Evolutionary conservation across 35 echinoderm and acorn worm species (phyloP).

Genomic region (Chiridota heheva): DNA sequence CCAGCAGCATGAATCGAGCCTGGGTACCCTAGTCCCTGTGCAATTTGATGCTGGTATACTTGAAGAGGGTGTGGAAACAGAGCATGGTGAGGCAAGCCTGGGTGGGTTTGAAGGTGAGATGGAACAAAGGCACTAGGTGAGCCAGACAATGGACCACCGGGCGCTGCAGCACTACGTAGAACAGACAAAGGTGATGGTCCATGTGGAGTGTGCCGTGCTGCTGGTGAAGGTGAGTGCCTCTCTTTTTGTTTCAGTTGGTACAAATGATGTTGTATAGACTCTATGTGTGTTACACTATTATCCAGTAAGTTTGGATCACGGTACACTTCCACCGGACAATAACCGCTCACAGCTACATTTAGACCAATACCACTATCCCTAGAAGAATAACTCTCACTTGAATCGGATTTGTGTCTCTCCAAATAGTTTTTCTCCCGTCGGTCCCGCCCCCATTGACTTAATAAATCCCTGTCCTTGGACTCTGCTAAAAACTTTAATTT

Average conservation of each 20-base stretch:
- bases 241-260: conserved; percentile 36
- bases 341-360: not conserved
- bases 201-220: conserved; percentile 48
- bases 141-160: conserved; percentile 36
- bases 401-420: too few species aligned
- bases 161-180: conserved; percentile 60
- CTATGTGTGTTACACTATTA: conserved; percentile 80
- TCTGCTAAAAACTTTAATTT: too few species aligned
- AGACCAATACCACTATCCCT: conserved; percentile 14
- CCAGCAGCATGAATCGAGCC: conserved; percentile 26
- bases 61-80: conserved; percentile 25
- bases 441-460: too few species aligned
- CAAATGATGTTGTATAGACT: conserved; percentile 88
- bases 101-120: conserved; percentile 60
- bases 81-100: conserved; percentile 49
- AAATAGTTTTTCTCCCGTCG: too few species aligned
- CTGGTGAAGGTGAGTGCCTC: conserved; percentile 66
- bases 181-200: conserved; percentile 63
- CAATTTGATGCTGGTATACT: conserved; percentile 33
- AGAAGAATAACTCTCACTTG: conserved; percentile 29
- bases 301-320: conserved; percentile 88
- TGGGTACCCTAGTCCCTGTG: conserved; percentile 29
- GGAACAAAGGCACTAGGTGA: conserved; percentile 92
- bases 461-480: too few species aligned
- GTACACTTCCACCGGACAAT: conserved; percentile 79